Evolutionary conservation across 2,888 invertebrate species (phyloP).

Genomic region (Leptopilina syphax): DNA sequence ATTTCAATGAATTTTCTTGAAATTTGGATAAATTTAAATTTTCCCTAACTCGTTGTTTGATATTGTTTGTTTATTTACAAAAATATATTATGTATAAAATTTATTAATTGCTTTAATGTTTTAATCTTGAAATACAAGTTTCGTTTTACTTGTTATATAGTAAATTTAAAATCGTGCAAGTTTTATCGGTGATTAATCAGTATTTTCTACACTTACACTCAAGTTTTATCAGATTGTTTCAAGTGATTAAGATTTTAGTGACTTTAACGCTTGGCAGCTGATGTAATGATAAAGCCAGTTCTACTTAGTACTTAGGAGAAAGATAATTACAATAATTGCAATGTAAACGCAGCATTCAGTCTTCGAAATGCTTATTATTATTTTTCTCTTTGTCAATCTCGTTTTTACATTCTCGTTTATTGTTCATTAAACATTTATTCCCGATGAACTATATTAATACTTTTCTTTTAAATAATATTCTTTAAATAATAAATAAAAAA

Average conservation of each 20-base stretch:
- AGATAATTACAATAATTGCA: conserved; percentile 10
- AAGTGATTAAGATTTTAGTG: conserved; percentile 37
- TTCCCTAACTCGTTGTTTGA: too few species aligned
- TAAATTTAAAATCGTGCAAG: neutral
- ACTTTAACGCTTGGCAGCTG: conserved; percentile 37
- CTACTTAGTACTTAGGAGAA: conserved; percentile 26
- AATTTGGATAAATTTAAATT: too few species aligned
- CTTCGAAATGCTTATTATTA: neutral
- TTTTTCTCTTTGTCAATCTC: conserved; percentile 8
- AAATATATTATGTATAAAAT: too few species aligned
- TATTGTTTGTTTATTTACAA: too few species aligned
- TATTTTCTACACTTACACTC: neutral
- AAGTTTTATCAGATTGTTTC: conserved; percentile 10
- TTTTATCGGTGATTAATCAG: neutral
- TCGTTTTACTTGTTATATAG: neutral
- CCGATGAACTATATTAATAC: too few species aligned
- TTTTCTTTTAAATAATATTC: too few species aligned
- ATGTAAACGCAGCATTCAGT: neutral
- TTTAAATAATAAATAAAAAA: too few species aligned
- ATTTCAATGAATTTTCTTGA: too few species aligned
- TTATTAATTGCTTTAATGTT: neutral
- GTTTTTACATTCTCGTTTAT: neutral
- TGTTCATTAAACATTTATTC: neutral
- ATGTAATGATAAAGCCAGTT: conserved; percentile 15
- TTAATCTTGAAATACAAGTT: neutral